These are phyloP conservation scores for Scophthalmus maximus DNA, from an alignment of 2,113 vertebrate genomes.

Conservation along the genomic window DNA sequence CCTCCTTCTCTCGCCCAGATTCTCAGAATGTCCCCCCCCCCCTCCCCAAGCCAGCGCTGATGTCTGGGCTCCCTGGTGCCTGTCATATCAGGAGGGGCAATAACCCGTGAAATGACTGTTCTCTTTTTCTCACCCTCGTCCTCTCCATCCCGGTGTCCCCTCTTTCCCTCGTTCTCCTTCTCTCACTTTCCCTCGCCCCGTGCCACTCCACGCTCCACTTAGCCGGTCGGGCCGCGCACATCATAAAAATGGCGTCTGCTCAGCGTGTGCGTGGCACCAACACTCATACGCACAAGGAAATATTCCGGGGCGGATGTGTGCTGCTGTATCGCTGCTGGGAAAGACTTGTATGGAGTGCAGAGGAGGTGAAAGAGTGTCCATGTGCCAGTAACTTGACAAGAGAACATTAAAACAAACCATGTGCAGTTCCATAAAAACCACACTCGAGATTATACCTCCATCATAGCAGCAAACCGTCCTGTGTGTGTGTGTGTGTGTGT, in stretches of 20 bases:
- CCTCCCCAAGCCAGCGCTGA: constrained; percentile 42
- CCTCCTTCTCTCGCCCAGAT: constrained; percentile 25
- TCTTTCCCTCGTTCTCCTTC: constrained; percentile 41
- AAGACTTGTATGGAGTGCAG: too few relatives aligned
- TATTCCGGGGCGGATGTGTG: neutral
- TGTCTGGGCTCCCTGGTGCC: constrained; percentile 71
- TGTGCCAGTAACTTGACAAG: constrained; percentile 32
- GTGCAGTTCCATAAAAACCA: constrained; percentile 49
- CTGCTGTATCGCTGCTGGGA: neutral
- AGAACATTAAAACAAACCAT: constrained; percentile 44
- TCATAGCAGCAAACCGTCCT: constrained; percentile 27
- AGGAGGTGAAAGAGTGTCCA: too few relatives aligned
- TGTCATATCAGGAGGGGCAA: constrained; percentile 77
- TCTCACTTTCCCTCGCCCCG: constrained; percentile 43
- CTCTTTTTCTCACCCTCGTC: constrained; percentile 45
- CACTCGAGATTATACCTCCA: constrained; percentile 49
- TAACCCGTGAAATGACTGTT: constrained; percentile 81
- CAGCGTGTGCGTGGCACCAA: neutral
- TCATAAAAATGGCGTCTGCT: constrained; percentile 17
- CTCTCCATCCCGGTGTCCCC: constrained; percentile 45
- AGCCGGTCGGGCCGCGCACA: constrained; percentile 26
- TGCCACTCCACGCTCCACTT: constrained; percentile 65
- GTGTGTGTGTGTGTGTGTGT: constrained; percentile 7
- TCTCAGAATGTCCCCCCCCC: constrained; percentile 5
- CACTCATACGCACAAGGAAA: neutral